These are phyloP conservation scores for Pontoporia blainvillei DNA, from an alignment of 2,113 vertebrate species.

Conservation along the genomic window DNA sequence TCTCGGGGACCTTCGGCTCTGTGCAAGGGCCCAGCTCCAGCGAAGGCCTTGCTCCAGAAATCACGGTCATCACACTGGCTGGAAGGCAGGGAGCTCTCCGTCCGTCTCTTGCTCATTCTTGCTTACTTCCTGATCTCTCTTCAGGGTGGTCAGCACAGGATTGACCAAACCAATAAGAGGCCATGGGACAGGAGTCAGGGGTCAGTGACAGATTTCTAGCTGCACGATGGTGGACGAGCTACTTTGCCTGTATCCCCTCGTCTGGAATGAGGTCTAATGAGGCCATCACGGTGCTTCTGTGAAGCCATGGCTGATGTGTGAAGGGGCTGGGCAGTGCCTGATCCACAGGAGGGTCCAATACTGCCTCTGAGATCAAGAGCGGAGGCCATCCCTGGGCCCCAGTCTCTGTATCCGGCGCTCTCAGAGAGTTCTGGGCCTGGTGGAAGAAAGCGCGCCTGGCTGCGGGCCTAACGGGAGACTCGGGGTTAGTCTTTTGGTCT, in stretches of 20 bases:
- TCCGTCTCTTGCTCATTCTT: neutral
- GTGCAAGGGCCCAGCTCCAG: accelerated
- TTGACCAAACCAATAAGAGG: accelerated
- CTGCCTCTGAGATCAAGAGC: neutral
- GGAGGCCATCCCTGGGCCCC: neutral
- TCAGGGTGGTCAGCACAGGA: neutral
- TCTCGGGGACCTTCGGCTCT: neutral
- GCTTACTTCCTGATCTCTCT: neutral
- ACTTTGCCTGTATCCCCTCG: neutral
- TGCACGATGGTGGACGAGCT: accelerated
- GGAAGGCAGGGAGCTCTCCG: neutral
- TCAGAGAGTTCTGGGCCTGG: neutral
- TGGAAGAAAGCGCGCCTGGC: too few species aligned
- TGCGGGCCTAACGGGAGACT: neutral
- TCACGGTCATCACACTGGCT: accelerated
- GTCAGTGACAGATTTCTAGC: neutral
- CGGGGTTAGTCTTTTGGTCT: neutral
- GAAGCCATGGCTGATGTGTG: neutral
- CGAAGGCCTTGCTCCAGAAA: neutral
- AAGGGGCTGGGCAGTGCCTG: neutral
- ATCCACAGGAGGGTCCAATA: neutral
- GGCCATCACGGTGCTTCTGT: neutral
- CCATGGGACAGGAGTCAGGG: neutral
- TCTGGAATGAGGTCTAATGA: neutral
- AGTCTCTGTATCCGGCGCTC: neutral